phyloP scores from a whole-genome alignment of 2,113 vertebrate genomes.

The Clinocottus analis region DNA sequence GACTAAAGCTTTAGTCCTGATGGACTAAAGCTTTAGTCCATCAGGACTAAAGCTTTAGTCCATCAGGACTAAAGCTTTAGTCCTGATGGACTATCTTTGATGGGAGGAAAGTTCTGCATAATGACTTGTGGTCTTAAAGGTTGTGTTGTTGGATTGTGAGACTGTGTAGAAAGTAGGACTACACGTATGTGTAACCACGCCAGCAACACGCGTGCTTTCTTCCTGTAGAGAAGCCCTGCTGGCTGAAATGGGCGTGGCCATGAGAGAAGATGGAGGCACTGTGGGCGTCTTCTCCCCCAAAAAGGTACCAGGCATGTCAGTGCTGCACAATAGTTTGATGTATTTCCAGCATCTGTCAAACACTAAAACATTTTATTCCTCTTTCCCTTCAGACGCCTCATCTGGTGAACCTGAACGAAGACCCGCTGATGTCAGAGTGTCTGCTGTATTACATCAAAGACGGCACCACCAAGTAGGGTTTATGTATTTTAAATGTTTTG shows the following conservation, averaged over 20 bases:
- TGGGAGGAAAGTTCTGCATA: not conserved
- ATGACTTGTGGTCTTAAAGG: not conserved
- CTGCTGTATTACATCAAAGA: constrained; percentile 99
- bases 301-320: constrained; percentile 84
- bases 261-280: constrained; percentile 97
- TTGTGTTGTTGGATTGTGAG: not conserved
- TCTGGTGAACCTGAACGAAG: constrained; percentile 96
- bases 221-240: constrained; percentile 92
- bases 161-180: not conserved
- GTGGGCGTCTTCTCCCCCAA: constrained; percentile 98
- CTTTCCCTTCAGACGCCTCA: constrained; percentile 88
- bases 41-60: not conserved
- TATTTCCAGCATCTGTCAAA: not conserved
- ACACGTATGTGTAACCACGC: not conserved
- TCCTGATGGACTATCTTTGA: not conserved
- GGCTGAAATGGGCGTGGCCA: constrained; percentile 98
- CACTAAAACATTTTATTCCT: not conserved
- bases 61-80: no score
- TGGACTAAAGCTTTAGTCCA: not conserved
- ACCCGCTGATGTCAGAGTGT: constrained; percentile 97
- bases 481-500: not conserved
- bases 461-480: constrained; percentile 90
- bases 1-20: no score
- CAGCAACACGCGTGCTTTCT: not conserved
- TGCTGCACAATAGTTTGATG: not conserved